phyloP scores from a whole-genome alignment of 2,113 vertebrate genomes.

The Phylloscopus whistleri region DNA sequence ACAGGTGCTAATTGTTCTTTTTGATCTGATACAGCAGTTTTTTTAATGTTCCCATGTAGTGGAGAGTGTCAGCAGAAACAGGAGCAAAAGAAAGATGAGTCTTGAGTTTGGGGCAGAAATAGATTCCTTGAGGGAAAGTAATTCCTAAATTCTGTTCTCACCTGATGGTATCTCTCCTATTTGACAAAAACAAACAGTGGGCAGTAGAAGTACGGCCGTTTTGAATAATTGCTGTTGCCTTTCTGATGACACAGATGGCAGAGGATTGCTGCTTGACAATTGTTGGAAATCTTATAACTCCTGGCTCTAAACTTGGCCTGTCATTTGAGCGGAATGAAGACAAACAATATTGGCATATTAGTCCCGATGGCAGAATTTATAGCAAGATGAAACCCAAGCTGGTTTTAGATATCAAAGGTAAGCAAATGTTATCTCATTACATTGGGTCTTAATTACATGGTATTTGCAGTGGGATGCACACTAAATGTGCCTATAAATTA shows the following conservation, averaged over 20 bases:
- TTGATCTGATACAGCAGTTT: background rate
- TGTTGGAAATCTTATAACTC: constrained; percentile 83
- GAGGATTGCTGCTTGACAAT: constrained; percentile 90
- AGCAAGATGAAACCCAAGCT: constrained; percentile 84
- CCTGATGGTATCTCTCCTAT: background rate
- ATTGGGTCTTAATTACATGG: constrained; percentile 10
- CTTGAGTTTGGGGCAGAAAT: background rate
- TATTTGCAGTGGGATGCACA: constrained; percentile 2
- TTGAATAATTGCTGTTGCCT: constrained; percentile 5
- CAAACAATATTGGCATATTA: constrained; percentile 87
- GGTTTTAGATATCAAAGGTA: constrained; percentile 96
- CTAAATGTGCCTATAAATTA: constrained; percentile 39
- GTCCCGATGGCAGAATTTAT: constrained; percentile 82
- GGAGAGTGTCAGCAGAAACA: background rate
- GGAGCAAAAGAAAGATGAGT: background rate
- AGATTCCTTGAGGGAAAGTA: background rate
- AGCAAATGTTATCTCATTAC: constrained; percentile 67
- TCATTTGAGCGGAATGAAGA: constrained; percentile 80
- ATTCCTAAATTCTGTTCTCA: background rate
- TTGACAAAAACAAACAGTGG: background rate
- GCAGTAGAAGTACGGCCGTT: background rate
- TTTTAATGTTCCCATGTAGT: background rate
- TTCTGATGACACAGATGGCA: constrained; percentile 74
- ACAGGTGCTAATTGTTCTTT: background rate
- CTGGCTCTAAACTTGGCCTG: constrained; percentile 85